Evolutionary conservation across 2,797 vertebrate species (phyloP), one percentile per base, ranked within the genome.

Genomic region (Balearica regulorum): DNA sequence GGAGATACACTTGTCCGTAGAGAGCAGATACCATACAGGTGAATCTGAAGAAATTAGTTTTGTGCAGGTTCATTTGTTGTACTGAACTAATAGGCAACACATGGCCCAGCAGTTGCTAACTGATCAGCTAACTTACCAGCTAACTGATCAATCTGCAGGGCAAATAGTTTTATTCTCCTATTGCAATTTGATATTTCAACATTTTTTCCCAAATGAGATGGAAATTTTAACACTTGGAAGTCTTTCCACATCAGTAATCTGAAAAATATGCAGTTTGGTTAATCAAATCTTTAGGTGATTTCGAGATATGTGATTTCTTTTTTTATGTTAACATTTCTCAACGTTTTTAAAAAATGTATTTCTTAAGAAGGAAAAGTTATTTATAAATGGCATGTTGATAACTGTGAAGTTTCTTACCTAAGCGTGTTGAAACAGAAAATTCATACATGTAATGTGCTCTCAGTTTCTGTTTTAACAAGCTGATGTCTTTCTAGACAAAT

Each of bases 241-340:
- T 73, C 10, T 73, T 77, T 17, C 39, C 41, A 60, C 9, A 31
- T 33, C 8, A 29, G 13, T 20, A 29, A 66, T 57, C 37, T 49
- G 14, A 70, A 61, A 70, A 57, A 49, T 5, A 57, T 0, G 0
- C 8, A 61, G 22, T 17, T 55, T 43, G 3, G 6, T 58, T 64
- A 54, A n/a, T 43, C 60, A 49, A 39, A 44, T 7, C 8, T 39
- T 44, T 12, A 48, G 21, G 26, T 43, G 53, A 53, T 20, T 87
- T 77, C 10, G 12, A 49, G 44, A 83, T 21, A 10, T 17, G 19
- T 39, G 61, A 29, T 53, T 83, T 44, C 6, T 26, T 46, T 90
- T 57, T 33, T 39, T 22, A 46, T 16, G 8, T n/a, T 79, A 79
- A 28, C 5, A 17, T 66, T 60, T 79, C 62, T 58, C 39, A 54